Evolutionary conservation across 2,888 invertebrate species (phyloP).

Genomic region (Chymomyza amoena): DNA sequence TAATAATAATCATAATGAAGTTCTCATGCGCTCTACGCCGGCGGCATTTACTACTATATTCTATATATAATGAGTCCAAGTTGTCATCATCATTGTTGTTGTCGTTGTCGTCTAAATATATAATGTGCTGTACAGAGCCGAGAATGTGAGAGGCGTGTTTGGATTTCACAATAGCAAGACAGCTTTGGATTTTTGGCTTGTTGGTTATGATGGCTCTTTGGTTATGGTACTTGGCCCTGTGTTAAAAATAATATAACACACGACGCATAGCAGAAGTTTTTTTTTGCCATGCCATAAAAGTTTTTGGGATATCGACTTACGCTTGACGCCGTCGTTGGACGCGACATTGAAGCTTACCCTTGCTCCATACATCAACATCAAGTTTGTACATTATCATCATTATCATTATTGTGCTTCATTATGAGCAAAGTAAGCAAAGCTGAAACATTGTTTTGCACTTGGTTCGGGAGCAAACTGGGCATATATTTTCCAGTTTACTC

Average conservation of each 20-base stretch:
- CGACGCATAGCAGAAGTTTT: conserved; percentile 19
- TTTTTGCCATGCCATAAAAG: conserved; percentile 18
- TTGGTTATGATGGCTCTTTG: conserved; percentile 47
- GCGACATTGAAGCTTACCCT: conserved; percentile 46
- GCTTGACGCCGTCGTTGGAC: conserved; percentile 23
- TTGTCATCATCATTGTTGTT: conserved; percentile 11
- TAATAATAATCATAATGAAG: conserved; percentile 32
- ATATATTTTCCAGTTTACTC: conserved; percentile 69
- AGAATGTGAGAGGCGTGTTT: conserved; percentile 68
- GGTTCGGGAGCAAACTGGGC: conserved; percentile 31
- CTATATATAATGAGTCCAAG: conserved; percentile 37
- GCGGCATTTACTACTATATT: conserved; percentile 41
- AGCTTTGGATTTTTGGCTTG: conserved; percentile 36
- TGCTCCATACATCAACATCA: neutral
- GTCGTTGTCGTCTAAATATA: conserved; percentile 35
- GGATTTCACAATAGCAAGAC: conserved; percentile 65
- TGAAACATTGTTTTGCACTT: conserved; percentile 69
- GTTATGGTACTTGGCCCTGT: conserved; percentile 15
- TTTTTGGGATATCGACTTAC: conserved; percentile 45
- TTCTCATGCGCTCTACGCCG: neutral
- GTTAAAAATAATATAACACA: neutral
- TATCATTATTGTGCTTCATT: conserved; percentile 8
- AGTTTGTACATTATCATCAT: neutral
- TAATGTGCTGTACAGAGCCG: conserved; percentile 35
- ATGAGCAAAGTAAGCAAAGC: conserved; percentile 60